Evolutionary conservation across 2,113 vertebrate genomes (phyloP).

Genomic region (Periophthalmus modestus): DNA sequence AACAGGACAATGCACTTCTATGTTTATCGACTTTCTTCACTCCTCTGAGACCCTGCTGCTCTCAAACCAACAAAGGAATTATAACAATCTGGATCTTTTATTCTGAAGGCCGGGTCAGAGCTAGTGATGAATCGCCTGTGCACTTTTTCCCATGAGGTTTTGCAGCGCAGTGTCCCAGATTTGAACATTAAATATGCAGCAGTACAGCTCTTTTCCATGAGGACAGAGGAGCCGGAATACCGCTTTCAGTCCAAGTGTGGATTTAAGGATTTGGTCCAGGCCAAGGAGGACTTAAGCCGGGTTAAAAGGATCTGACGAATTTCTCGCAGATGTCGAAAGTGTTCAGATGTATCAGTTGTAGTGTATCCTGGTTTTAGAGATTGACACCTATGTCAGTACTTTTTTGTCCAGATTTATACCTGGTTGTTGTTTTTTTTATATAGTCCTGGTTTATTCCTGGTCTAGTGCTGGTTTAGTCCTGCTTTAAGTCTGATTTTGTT

Average conservation of each 20-base stretch:
- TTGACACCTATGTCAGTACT: too few species aligned
- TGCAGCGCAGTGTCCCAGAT: constrained; percentile 3
- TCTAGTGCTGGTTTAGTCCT: not conserved
- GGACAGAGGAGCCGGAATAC: not conserved
- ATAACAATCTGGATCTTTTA: not conserved
- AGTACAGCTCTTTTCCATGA: not conserved
- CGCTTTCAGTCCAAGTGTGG: not conserved
- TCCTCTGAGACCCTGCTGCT: not conserved
- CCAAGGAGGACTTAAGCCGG: not conserved
- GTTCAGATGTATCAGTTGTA: too few species aligned
- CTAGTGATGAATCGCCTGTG: not conserved
- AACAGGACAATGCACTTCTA: not conserved
- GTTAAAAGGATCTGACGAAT: too few species aligned
- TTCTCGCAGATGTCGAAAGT: too few species aligned
- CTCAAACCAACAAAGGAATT: not conserved
- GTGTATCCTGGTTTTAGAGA: too few species aligned
- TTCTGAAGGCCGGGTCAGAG: not conserved
- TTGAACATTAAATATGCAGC: constrained; percentile 3
- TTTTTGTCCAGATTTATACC: too few species aligned
- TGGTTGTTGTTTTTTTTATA: too few species aligned
- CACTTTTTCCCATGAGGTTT: not conserved
- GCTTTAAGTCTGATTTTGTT: not conserved
- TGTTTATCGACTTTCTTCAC: not conserved
- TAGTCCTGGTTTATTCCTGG: too few species aligned
- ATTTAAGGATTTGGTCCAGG: not conserved